Base-by-base conservation (phyloP, 2,888 invertebrate species). In the Agrochola litura region DNA sequence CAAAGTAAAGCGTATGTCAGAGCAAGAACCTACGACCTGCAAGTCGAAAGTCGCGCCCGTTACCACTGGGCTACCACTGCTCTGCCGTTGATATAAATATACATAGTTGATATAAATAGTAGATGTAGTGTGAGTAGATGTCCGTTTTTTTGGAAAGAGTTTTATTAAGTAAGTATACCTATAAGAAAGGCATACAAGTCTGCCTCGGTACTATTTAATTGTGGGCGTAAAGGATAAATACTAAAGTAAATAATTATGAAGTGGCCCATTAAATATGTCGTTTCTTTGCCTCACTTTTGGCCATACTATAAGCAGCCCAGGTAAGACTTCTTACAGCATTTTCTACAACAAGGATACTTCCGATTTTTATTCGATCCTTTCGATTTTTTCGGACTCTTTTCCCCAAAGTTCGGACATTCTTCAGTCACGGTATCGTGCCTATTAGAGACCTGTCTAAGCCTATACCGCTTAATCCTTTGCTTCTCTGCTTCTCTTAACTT, bases 311-410 rank as follows among this genome's bases (percentile, higher is more conserved):
- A 69, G n/a, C 83, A 83, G 22, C 83, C 83, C 63, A 83, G 0
- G 19, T 83, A 83, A 58, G 83, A 83, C 16, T 63, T 63, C 25
- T 83, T 83, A 22, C 83, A 83, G 43, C 83, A 83, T 60, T 83
- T 83, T n/a, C 83, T 81, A 61, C 83, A 83, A 54, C 83, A 83
- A 2, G 83, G 83, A 25, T 64, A 83, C 64, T 41, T 80, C 6
- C 1, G 22, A 30, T 5, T 1, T 52, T 4, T 61, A 12, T 8
- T n/a, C 19, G 54, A 41, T n/a, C 16, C 22, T 8, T 58, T 54
- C 19, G 68, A n/a, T 10, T 56, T 67, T 14, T 61, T 65, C 9
- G n/a, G 30, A 5, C 19, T 69, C 37, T 6, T n/a, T 12, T 75
- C 73, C 0, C 83, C 83, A 25, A 60, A 83, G 19, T 73, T 37